Conservation (phyloP, 2,888 invertebrate genomes). For the Lepidochitona cinerea region DNA sequence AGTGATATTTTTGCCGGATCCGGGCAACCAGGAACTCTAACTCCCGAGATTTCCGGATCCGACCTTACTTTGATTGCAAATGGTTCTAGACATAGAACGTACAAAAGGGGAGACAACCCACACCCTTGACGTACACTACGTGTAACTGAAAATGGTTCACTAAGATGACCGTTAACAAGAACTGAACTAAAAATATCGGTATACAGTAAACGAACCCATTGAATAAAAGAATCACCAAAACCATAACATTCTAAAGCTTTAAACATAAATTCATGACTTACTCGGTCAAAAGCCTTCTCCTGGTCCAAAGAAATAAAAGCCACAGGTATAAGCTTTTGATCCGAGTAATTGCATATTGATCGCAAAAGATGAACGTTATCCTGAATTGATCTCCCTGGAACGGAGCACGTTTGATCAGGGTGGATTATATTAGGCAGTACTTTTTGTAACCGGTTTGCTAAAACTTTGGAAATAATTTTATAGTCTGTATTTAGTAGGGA, state of each 20-base stretch:
- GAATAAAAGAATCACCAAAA: slow-evolving; percentile 31
- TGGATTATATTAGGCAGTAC: slow-evolving; percentile 29
- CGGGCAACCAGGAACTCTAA: slow-evolving; percentile 15
- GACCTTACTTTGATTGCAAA: slow-evolving; percentile 4
- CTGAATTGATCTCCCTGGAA: slow-evolving; percentile 35
- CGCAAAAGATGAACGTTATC: slow-evolving; percentile 36
- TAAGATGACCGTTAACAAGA: slow-evolving; percentile 8
- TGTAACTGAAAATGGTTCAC: slow-evolving; percentile 3
- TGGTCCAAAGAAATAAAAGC: slow-evolving; percentile 39
- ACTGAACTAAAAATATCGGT: slow-evolving; percentile 1
- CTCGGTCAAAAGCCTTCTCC: slow-evolving; percentile 43
- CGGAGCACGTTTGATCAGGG: slow-evolving; percentile 35
- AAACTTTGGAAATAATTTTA: slow-evolving; percentile 36
- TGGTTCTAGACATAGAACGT: slow-evolving; percentile 15
- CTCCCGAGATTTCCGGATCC: slow-evolving; percentile 15
- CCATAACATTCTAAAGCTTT: slow-evolving; percentile 30
- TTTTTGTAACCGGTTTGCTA: slow-evolving; percentile 26
- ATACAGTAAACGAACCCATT: slow-evolving; percentile 38
- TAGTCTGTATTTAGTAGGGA: slow-evolving; percentile 37
- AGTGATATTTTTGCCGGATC: slow-evolving; percentile 8
- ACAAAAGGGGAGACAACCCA: slow-evolving; percentile 7
- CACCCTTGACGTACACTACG: slow-evolving; percentile 19
- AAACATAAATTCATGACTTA: slow-evolving; percentile 35
- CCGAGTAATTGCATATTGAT: slow-evolving; percentile 31
- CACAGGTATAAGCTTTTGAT: slow-evolving; percentile 28